Conservation (phyloP, 2,113 vertebrate genomes). For the Xyliphius kryptos region DNA sequence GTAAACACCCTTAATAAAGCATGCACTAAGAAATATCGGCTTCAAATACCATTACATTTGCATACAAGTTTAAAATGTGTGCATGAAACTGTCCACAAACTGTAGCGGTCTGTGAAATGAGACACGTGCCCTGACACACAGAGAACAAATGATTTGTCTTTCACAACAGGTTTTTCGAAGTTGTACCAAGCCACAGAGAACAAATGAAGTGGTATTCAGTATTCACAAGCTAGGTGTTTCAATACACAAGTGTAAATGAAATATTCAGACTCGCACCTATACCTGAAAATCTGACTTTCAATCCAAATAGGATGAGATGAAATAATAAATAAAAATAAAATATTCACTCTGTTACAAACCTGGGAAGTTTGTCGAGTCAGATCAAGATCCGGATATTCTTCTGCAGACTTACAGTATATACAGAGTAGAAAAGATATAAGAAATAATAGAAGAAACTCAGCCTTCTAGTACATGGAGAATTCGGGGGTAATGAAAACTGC, state of each 20-base stretch:
- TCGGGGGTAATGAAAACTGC: background rate
- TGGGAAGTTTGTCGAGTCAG: background rate
- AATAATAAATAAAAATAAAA: background rate
- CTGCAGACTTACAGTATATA: too few relatives aligned
- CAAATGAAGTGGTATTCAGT: slow-evolving; percentile 5
- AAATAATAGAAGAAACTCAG: background rate
- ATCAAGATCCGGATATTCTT: too few relatives aligned
- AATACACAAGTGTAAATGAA: slow-evolving; percentile 11
- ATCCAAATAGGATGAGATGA: background rate
- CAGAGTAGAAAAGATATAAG: background rate
- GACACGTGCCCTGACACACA: slow-evolving; percentile 15
- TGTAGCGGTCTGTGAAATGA: slow-evolving; percentile 6
- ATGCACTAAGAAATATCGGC: background rate
- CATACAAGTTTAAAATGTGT: too few relatives aligned
- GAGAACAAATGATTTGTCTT: slow-evolving; percentile 3
- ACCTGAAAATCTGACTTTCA: background rate
- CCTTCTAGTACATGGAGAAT: background rate
- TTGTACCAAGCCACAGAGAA: background rate
- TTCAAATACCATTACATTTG: background rate
- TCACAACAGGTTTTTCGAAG: background rate
- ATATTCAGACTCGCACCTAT: background rate
- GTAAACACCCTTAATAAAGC: background rate
- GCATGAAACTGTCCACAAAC: background rate
- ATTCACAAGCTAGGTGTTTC: background rate
- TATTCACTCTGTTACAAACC: background rate